Evolutionary conservation across 2,888 invertebrate genomes (phyloP), one percentile per base, ranked within the genome.

Genomic region (Andrena bucephala): DNA sequence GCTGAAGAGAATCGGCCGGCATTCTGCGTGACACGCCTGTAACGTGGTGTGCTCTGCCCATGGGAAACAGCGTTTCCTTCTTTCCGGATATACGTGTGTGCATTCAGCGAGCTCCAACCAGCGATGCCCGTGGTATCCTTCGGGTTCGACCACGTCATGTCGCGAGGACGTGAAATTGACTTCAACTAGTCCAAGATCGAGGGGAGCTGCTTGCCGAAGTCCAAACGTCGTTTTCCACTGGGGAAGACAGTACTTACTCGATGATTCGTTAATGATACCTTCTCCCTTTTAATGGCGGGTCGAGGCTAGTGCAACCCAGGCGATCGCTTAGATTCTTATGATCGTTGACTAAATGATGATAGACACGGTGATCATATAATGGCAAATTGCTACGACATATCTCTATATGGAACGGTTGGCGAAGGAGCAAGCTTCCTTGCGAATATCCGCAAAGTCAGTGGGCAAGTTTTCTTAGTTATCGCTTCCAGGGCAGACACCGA

Each of bases 101-200:
- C 54, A 67, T 33, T n/a, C 60, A 6, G 16, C 42, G 5, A 16
- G 16, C 42, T 42, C 42, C 42, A 16, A 16, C 16, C 42, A 16
- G 42, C 13, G 42, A 42, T 42, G 5, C 60, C 27, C 66, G 57
- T 8, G 52, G n/a, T 76, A 81, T 88, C 79, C 78, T 83, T 86
- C 66, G 81, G 48, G 85, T 83, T 80, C 29, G 68, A 65, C 69
- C 68, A 75, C 83, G 79, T 87, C 85, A 83, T 73, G 16, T 29
- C 16, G 6, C 60, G 71, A 77, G 78, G 82, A 80, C 84, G 72
- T 16, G 20, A 82, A 77, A 86, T 85, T 83, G 60, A 10, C 52
- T 48, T 62, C 31, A 84, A 87, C 74, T 83, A 81, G 85, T 73
- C 68, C 85, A 83, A 87, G 87, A 88, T 72, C 88, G 66, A 24